A percentile compares a stretch with the other conserved stretches of the same genome.
phyloP scores from a whole-genome alignment of 2,113 vertebrate genomes.

The Pardalotus punctatus region DNA sequence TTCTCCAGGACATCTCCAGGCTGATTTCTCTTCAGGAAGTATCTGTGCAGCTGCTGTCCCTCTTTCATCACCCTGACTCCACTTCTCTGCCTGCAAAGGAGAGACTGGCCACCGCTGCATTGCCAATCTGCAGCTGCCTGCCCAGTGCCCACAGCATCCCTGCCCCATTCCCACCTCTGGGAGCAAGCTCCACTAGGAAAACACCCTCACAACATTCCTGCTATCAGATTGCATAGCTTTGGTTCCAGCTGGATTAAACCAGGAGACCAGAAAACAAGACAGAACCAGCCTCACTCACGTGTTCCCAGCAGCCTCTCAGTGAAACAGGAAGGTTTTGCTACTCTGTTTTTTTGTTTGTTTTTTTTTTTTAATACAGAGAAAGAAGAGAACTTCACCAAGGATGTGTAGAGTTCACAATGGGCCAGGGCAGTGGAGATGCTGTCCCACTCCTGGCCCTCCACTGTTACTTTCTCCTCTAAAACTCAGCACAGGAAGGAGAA shows the following conservation, averaged over 20 bases:
- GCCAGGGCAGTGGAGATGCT: accelerated
- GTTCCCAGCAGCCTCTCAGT: background rate
- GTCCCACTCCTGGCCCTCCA: background rate
- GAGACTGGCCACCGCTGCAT: accelerated
- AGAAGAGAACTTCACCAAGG: background rate
- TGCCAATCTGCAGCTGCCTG: background rate
- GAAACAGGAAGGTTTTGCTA: background rate
- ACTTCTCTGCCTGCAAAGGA: background rate
- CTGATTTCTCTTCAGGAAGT: background rate
- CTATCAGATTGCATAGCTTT: background rate
- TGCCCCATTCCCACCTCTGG: background rate
- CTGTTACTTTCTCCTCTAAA: background rate
- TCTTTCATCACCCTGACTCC: background rate
- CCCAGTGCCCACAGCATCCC: background rate
- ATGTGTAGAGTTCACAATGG: accelerated
- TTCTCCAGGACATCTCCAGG: background rate
- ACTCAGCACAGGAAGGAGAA: background rate
- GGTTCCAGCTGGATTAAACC: background rate
- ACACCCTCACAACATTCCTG: background rate
- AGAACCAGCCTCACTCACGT: background rate
- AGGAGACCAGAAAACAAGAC: background rate
- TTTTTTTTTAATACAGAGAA: too few relatives aligned
- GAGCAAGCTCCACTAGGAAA: background rate
- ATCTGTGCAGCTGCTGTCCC: accelerated
- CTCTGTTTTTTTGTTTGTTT: background rate